phyloP scores from a whole-genome alignment of 2,888 invertebrate species.

The Malthinus flaveolus region DNA sequence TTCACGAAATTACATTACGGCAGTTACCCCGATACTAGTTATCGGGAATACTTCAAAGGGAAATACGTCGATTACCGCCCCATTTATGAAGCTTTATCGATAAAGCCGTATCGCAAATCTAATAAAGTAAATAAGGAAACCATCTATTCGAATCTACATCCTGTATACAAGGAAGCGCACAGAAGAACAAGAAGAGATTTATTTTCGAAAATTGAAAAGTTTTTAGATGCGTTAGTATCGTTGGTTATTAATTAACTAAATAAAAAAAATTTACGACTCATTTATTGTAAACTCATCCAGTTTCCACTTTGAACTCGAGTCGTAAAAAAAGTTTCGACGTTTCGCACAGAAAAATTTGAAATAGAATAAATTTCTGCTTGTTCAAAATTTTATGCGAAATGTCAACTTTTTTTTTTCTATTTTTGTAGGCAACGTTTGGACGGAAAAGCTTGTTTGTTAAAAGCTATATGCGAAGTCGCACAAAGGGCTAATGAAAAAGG shows the following conservation, averaged over 20 bases:
- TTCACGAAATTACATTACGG: constrained; percentile 20
- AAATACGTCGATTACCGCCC: constrained; percentile 29
- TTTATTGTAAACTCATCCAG: no score
- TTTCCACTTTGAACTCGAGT: no score
- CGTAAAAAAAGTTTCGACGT: no score
- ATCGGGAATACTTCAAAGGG: constrained; percentile 22
- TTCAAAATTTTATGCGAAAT: no score
- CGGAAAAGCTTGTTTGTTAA: constrained; percentile 67
- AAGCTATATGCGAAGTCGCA: constrained; percentile 67
- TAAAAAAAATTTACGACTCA: no score
- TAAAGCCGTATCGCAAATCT: constrained; percentile 19
- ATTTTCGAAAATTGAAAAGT: constrained; percentile 64
- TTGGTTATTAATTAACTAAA: neutral
- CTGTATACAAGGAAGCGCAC: constrained; percentile 57
- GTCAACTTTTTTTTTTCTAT: constrained; percentile 5
- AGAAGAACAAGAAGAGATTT: constrained; percentile 64
- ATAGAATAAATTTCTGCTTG: no score
- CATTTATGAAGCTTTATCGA: constrained; percentile 23
- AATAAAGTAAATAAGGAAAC: constrained; percentile 22
- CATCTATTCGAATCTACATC: constrained; percentile 27
- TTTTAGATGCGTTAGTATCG: constrained; percentile 64
- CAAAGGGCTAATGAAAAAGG: constrained; percentile 57
- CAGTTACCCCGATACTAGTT: constrained; percentile 19
- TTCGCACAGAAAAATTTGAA: no score
- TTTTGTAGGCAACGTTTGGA: constrained; percentile 49